Conservation (phyloP, 2,113 vertebrate species). For the Poicephalus meyeri region DNA sequence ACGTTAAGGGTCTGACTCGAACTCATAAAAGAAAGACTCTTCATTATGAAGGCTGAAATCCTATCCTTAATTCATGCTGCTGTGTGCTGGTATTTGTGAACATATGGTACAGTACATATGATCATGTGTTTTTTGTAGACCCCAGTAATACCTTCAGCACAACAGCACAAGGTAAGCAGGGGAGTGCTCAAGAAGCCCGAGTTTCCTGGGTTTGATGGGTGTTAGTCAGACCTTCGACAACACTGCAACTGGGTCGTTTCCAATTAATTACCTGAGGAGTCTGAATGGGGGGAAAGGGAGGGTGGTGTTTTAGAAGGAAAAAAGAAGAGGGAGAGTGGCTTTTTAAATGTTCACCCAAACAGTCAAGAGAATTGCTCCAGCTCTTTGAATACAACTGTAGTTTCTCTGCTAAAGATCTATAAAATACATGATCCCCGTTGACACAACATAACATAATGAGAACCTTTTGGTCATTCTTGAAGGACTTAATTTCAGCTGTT, state of each 20-base stretch:
- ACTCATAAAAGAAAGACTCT: constrained; percentile 26
- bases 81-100: not conserved
- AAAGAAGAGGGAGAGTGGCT: not conserved
- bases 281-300: not conserved
- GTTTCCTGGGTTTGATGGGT: constrained; percentile 48
- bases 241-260: constrained; percentile 16
- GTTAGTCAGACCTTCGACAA: constrained; percentile 41
- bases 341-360: not conserved
- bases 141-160: constrained; percentile 9
- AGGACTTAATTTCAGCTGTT: not conserved
- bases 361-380: not conserved
- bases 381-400: not conserved
- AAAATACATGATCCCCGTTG: not conserved
- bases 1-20: constrained; percentile 32
- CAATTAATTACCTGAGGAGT: constrained; percentile 45
- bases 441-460: not conserved
- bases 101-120: constrained; percentile 11
- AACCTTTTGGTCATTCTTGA: not conserved
- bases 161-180: constrained; percentile 17
- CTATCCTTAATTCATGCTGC: not conserved
- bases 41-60: constrained; percentile 35
- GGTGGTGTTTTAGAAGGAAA: not conserved
- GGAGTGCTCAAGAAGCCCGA: not conserved
- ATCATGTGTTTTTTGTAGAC: not conserved
- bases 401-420: not conserved